Percentiles rank a stretch among this genome's conserved stretches.
These are phyloP conservation scores for Bhutanitis thaidina DNA, from an alignment of 2,888 invertebrate species.

Conservation along the genomic window DNA sequence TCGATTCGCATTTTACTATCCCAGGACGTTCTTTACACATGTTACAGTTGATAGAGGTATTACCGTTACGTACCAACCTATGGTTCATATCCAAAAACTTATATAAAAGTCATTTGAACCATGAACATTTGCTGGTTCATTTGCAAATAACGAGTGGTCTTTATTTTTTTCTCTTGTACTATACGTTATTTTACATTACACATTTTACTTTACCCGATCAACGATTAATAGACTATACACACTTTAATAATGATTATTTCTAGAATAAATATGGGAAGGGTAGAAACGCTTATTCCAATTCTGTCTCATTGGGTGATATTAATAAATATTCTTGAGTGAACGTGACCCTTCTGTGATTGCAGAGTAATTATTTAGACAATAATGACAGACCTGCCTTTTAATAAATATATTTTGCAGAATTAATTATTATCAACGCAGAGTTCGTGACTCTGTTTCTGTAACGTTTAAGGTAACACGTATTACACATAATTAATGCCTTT, in stretches of 20 bases:
- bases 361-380: not conserved
- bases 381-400: not conserved
- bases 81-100: not conserved
- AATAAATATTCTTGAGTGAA: not conserved
- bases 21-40: conserved; percentile 4
- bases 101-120: too few species aligned
- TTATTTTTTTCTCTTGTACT: too few species aligned
- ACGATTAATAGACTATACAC: too few species aligned
- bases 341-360: not conserved
- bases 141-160: too few species aligned
- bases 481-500: not conserved
- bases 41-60: conserved; percentile 1
- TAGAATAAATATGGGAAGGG: not conserved
- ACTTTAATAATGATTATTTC: too few species aligned
- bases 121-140: too few species aligned
- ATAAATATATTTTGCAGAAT: conserved; percentile 10
- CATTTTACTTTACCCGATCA: too few species aligned
- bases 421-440: conserved; percentile 5
- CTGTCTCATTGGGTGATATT: not conserved
- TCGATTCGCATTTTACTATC: conserved; percentile 11
- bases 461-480: not conserved
- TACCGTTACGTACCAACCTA: not conserved
- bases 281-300: not conserved
- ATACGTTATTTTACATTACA: too few species aligned
- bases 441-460: conserved; percentile 6